A percentile compares a stretch with the other conserved stretches of the same genome.
Conservation (phyloP, 2,888 invertebrate genomes). For the Ephialtes manifestator region DNA sequence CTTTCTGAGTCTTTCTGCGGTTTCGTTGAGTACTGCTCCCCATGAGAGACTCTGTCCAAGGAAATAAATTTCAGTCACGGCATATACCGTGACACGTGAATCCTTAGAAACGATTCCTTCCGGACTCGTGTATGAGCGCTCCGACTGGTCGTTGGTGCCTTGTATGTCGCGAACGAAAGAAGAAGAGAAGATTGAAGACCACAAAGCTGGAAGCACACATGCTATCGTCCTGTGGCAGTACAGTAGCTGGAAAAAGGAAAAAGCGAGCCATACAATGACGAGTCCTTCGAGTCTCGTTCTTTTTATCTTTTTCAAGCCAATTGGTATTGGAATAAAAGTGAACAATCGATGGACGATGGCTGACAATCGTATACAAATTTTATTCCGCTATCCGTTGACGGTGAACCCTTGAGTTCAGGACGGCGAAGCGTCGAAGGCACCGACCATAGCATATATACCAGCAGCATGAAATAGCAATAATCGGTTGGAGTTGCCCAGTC, state of each 20-base stretch:
- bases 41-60: slow-evolving; percentile 12
- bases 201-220: slow-evolving; percentile 17
- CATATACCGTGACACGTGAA: slow-evolving; percentile 44
- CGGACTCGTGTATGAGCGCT: slow-evolving; percentile 12
- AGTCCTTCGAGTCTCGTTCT: neutral
- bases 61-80: slow-evolving; percentile 44
- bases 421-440: slow-evolving; percentile 11
- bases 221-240: slow-evolving; percentile 1
- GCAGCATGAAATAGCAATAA: slow-evolving; percentile 70
- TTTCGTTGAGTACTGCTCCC: slow-evolving; percentile 20
- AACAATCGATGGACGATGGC: slow-evolving; percentile 12
- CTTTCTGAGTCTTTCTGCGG: slow-evolving; percentile 5
- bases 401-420: neutral
- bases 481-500: slow-evolving; percentile 57
- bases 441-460: slow-evolving; percentile 9
- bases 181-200: slow-evolving; percentile 28
- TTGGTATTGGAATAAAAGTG: slow-evolving; percentile 4
- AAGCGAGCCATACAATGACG: neutral
- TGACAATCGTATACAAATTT: slow-evolving; percentile 29
- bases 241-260: slow-evolving; percentile 13
- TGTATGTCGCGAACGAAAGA: neutral
- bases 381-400: neutral
- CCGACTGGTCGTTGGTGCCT: neutral
- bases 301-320: slow-evolving; percentile 7
- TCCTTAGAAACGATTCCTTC: slow-evolving; percentile 42